Evolutionary conservation across 2,888 invertebrate genomes (phyloP).

Genomic region (Chorisops tibialis): DNA sequence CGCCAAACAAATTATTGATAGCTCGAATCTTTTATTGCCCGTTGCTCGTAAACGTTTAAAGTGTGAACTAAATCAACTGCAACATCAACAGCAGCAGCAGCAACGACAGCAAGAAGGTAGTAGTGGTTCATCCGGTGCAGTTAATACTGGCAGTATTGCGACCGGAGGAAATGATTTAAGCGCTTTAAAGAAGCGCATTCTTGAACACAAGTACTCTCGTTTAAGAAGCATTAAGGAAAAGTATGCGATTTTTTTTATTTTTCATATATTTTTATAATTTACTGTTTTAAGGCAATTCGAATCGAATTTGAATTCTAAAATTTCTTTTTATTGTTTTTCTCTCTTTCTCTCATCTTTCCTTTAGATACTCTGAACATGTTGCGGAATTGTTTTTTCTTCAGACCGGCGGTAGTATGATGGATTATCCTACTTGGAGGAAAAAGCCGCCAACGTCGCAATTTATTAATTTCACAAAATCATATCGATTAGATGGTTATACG

Average conservation of each 20-base stretch:
- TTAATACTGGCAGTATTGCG: neutral
- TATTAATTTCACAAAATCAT: conserved; percentile 70
- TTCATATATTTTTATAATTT: neutral
- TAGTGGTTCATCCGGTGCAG: neutral
- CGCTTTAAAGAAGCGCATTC: conserved; percentile 63
- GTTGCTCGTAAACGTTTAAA: conserved; percentile 9
- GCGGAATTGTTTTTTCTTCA: conserved; percentile 85
- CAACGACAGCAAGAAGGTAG: conserved; percentile 8
- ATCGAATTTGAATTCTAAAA: no score
- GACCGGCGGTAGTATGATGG: conserved; percentile 83
- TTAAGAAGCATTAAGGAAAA: conserved; percentile 68
- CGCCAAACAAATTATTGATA: neutral
- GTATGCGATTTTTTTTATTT: conserved; percentile 42
- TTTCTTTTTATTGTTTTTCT: neutral
- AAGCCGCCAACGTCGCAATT: conserved; percentile 73
- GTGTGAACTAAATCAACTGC: conserved; percentile 7
- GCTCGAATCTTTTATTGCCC: neutral
- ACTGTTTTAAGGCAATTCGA: no score
- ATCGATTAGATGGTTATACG: conserved; percentile 59
- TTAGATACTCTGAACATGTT: conserved; percentile 69
- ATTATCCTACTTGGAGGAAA: conserved; percentile 80
- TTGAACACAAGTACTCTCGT: conserved; percentile 68
- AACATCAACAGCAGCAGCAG: conserved; percentile 36
- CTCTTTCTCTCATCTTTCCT: conserved; percentile 17
- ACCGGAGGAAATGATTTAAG: conserved; percentile 48